Base-by-base conservation (phyloP, 2,797 vertebrate genomes). In the Thripadectes ignobilis region DNA sequence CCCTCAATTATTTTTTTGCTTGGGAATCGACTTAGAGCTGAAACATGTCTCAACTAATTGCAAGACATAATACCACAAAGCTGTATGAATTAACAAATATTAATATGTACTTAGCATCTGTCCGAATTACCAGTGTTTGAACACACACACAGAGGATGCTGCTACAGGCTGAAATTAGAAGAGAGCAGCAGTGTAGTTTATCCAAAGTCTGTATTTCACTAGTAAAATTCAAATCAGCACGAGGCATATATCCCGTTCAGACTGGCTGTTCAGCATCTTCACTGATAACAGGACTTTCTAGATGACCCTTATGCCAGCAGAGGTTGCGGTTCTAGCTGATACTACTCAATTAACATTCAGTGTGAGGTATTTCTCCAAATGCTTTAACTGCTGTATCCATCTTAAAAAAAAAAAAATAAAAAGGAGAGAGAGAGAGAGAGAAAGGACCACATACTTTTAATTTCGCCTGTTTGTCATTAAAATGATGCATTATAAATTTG, bases 391-490 rank as follows among this genome's bases (percentile, higher is more conserved):
- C 34, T 26, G 3, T 61, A 34, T 34, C 18, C 12, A 14, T 15
- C 48, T 74, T 7, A 8, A 77, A 88, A 85, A 71, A 48, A 54
- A 38, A 52, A 34, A 20, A 11, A 7, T n/a, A 74, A 83, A 93
- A 91, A 41, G 14, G 16, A 41, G 16, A 26, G 5, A 51, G 3
- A 26, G 5, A 51, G 3, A 54, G 18, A 32, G 19, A 54, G 7
- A 32, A 32, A 54, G 18, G 58, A n/a, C 30, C 16, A 61, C 49
- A 91, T 68, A 41, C 14, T 93, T 95, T 63, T 58, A 46, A 73
- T 94, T 87, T 92, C 16, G 88, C 80, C 29, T 89, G 24, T 80
- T 92, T 93, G 34, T 72, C 57, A 69, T 72, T 95, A 85, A 95
- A 79, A 95, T 71, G 15, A 57, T 24, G 23, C 5, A 21, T 78